Base-by-base conservation (phyloP, 2,113 vertebrate species). In the Bagarius yarrelli region DNA sequence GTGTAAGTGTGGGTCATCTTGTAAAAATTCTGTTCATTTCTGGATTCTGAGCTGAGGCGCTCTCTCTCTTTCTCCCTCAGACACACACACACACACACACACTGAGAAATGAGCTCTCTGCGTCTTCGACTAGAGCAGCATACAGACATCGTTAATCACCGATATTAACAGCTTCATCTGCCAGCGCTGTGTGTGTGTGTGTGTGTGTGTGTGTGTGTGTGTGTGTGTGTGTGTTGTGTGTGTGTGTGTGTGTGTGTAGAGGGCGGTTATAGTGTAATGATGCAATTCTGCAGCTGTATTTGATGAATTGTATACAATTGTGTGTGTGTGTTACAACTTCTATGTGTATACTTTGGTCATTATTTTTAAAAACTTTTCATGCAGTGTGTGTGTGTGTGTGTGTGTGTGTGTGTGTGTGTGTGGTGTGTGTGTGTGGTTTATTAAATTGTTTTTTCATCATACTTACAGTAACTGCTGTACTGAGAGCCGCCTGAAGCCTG, bases 191-290 rank as follows among this genome's bases (percentile, higher is more conserved):
- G 53, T 27, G 8, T 30, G 25, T 52, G 67, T 76, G 87, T 93
- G 95, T 96, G 91, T 95, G 95, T 96, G 76, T 78, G 30, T 74
- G 81, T 71, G 70, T 80, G 13, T 52, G 27, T 72, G 81, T 66
- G 67, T 82, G 80, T 56, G 69, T 81, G 27, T 80, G 81, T 71
- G 44, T 15, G 70, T 52, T n/a, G n/a, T n/a, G n/a, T n/a, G 11
- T 64, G 52, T 40, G 78, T 77, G 88, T 93, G 95, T 96, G 91
- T 95, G 96, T 96, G 75, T 70, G 18, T 64, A 75, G 19, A 56
- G 23, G 53, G 80, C n/a, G 47, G 78, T 66, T 36, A 72, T 23
- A 9, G 15, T 77, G 69, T 76, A 34, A 32, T n/a, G 50, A 5
- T 76, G 47, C 2, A 80, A 71, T 52, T 16, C 32, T 67, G 36